Evolutionary conservation across 2,113 vertebrate genomes (phyloP).

Genomic region (Ophthalmolycus amberensis): DNA sequence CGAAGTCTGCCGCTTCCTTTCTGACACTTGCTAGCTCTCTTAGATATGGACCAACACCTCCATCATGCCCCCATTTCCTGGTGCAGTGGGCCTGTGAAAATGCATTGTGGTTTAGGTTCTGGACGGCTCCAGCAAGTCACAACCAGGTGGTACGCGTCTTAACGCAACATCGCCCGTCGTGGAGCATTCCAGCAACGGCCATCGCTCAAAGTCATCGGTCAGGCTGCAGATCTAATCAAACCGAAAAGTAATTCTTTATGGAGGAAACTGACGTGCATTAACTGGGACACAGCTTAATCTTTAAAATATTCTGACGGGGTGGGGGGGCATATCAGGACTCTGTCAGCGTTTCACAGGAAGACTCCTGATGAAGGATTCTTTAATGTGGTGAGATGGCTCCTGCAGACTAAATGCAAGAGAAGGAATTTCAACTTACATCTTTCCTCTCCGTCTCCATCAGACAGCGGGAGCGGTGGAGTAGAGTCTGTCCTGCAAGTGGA

Average conservation of each 20-base stretch:
- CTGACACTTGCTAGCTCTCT: conserved; percentile 17
- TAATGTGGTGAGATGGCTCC: conserved; percentile 60
- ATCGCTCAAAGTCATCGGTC: conserved; percentile 40
- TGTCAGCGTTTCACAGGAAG: conserved; percentile 29
- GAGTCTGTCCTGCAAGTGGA: conserved; percentile 85
- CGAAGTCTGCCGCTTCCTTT: neutral
- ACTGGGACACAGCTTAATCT: conserved; percentile 45
- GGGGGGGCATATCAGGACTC: conserved; percentile 26
- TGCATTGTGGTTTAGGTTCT: conserved; percentile 55
- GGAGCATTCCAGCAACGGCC: conserved; percentile 40
- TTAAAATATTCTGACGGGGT: conserved; percentile 35
- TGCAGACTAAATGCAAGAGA: conserved; percentile 45
- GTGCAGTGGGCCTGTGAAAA: conserved; percentile 42
- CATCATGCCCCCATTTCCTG: conserved; percentile 19
- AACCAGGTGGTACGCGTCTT: conserved; percentile 68
- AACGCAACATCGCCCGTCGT: conserved; percentile 31
- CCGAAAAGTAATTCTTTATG: conserved; percentile 26
- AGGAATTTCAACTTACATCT: conserved; percentile 36
- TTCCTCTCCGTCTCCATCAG: conserved; percentile 37
- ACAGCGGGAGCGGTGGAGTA: conserved; percentile 62
- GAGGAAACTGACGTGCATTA: conserved; percentile 42
- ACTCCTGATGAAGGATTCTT: conserved; percentile 53
- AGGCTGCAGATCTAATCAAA: neutral
- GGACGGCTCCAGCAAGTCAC: conserved; percentile 46
- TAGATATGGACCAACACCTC: conserved; percentile 53